Evolutionary conservation across 2,113 vertebrate genomes (phyloP), one percentile per base, ranked within the genome.

Genomic region (Neofelis nebulosa): DNA sequence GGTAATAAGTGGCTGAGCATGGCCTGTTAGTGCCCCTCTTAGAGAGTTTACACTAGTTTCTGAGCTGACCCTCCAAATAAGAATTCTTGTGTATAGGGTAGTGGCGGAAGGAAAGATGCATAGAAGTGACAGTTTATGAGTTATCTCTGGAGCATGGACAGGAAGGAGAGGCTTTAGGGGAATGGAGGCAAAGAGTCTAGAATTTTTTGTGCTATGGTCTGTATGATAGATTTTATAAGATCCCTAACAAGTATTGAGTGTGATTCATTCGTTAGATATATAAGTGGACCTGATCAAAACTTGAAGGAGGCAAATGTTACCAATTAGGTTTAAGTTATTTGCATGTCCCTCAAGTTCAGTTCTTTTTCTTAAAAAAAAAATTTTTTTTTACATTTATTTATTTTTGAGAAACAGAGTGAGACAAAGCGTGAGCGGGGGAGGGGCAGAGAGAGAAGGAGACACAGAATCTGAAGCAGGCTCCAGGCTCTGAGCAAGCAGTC

Each of bases 281-380:
- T 82, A 69, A 94, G 38, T 78, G 41, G 65, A 50, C 15, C 23
- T 80, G 61, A 85, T 91, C 29, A 86, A 83, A 89, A 91, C 89
- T 55, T 79, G 73, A 87, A 88, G 57, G 41, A 80, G 65, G n/a
- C 7, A 52, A 31, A 82, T 78, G 31, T 87, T 97, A 96, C 63
- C 48, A 93, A 9, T 85, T 84, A 95, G 36, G 27, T 63, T 89
- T 79, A 93, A 97, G 21, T 3, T 94, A 88, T 86, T 88, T 97
- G 19, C 33, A 48, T 91, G 69, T 76, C 29, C 52, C 87, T 95
- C 55, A 50, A 68, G 29, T 80, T 97, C 76, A 95, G 14, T 65
- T 89, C 84, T 18, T 93, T 93, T 86, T 33, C 91, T 82, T 45
- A 45, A 45, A 45, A 45, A 45, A 45, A 45, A 45, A 45, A 45